These are phyloP conservation scores for Azemiops feae DNA, from an alignment of 2,113 vertebrate species.

Conservation along the genomic window DNA sequence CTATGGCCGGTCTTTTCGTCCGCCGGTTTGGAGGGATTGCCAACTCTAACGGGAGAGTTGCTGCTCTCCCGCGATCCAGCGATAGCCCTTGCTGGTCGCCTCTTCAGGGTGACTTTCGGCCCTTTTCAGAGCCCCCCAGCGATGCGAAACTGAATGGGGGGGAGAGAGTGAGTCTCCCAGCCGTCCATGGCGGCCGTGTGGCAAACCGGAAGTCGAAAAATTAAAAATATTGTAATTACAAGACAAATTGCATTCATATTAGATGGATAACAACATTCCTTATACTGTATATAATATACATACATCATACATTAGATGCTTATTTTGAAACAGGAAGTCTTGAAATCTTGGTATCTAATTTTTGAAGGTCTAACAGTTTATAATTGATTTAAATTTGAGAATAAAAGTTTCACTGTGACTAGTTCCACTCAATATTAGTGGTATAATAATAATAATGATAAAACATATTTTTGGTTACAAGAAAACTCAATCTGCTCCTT, in stretches of 20 bases:
- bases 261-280: conserved; percentile 6
- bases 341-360: conserved; percentile 53
- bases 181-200: no score
- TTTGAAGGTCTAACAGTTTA: conserved; percentile 59
- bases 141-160: no score
- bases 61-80: no score
- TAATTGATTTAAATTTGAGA: conserved; percentile 54
- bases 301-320: conserved; percentile 33
- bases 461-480: conserved; percentile 56
- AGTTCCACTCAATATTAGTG: conserved; percentile 54
- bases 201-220: no score
- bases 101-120: no score
- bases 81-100: no score
- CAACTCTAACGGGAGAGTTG: no score
- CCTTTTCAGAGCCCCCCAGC: no score
- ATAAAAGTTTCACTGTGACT: conserved; percentile 60
- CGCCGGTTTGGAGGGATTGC: no score
- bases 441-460: conserved; percentile 56
- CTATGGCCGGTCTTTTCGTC: no score
- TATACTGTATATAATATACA: background rate
- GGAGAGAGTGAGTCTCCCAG: no score
- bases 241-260: accelerated
- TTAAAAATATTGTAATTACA: background rate
- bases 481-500: conserved; percentile 52
- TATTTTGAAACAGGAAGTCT: conserved; percentile 47